phyloP scores from a whole-genome alignment of 2,113 vertebrate species.

The Oreocharis arfaki region DNA sequence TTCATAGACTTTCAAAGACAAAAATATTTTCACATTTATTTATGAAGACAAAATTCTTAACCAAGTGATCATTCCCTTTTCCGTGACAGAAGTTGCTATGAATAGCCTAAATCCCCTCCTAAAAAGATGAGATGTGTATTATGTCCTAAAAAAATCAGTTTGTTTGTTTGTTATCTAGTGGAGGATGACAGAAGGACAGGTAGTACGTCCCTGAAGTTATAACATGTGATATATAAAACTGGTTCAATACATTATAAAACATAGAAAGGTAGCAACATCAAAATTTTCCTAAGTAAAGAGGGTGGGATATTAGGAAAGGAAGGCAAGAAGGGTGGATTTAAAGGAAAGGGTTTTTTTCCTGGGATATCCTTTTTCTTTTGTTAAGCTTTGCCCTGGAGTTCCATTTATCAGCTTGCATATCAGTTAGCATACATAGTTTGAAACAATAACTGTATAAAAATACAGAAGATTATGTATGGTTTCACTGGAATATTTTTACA shows the following conservation, averaged over 20 bases:
- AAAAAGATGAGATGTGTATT: background rate
- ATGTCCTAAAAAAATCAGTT: background rate
- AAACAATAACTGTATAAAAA: background rate
- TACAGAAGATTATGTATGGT: background rate
- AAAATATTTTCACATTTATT: background rate
- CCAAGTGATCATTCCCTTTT: background rate
- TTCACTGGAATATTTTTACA: background rate
- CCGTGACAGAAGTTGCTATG: background rate
- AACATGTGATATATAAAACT: background rate
- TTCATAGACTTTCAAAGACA: conserved; percentile 4
- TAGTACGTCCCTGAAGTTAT: background rate
- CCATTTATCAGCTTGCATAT: conserved; percentile 12
- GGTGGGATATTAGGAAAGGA: background rate
- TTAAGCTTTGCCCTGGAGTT: conserved; percentile 15
- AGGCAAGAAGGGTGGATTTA: background rate
- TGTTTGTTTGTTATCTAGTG: background rate
- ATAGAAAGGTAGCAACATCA: background rate
- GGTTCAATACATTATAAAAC: background rate
- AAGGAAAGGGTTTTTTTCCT: background rate
- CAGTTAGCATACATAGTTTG: background rate
- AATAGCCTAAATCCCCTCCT: background rate
- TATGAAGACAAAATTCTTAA: conserved; percentile 34
- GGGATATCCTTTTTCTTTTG: background rate
- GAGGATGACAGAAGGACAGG: background rate
- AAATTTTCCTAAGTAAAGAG: background rate